phyloP scores from a whole-genome alignment of 2,888 invertebrate species.

The Mimachlamys varia region DNA sequence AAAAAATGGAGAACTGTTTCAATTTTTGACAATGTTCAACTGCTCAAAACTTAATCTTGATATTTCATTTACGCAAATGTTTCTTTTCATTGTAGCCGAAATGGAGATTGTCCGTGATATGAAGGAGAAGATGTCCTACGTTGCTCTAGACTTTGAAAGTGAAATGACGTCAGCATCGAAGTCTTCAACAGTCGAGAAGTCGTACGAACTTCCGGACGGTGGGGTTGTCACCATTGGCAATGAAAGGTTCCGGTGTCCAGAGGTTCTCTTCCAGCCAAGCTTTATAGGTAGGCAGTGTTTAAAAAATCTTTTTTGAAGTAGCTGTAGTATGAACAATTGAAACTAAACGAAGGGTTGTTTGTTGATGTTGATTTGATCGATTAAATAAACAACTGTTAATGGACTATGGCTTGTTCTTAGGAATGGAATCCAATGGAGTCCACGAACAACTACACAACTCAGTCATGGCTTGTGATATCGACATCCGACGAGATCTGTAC shows the following conservation, averaged over 20 bases:
- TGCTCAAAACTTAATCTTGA: no score
- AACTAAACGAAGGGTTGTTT: not conserved
- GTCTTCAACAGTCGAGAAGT: constrained; percentile 58
- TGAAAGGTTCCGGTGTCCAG: constrained; percentile 51
- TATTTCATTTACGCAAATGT: no score
- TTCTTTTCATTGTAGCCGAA: constrained; percentile 73
- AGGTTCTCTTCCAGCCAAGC: constrained; percentile 51
- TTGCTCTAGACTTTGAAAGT: constrained; percentile 95
- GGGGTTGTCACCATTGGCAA: constrained; percentile 54
- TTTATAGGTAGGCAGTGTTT: constrained; percentile 39
- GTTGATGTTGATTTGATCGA: not conserved
- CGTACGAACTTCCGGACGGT: constrained; percentile 70
- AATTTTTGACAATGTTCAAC: no score
- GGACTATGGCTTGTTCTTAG: not conserved
- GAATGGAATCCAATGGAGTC: constrained; percentile 62
- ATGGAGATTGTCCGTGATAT: constrained; percentile 97
- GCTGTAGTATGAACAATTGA: not conserved
- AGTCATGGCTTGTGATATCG: constrained; percentile 77
- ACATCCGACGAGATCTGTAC: constrained; percentile 76
- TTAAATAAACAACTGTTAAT: not conserved
- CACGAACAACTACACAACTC: constrained; percentile 77
- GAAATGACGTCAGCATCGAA: constrained; percentile 87
- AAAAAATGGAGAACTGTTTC: no score
- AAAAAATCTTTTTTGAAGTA: not conserved
- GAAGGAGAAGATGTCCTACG: constrained; percentile 95